Evolutionary conservation across 2,113 vertebrate species (phyloP), one percentile per base, ranked within the genome.

Genomic region (Atractosteus spatula): DNA sequence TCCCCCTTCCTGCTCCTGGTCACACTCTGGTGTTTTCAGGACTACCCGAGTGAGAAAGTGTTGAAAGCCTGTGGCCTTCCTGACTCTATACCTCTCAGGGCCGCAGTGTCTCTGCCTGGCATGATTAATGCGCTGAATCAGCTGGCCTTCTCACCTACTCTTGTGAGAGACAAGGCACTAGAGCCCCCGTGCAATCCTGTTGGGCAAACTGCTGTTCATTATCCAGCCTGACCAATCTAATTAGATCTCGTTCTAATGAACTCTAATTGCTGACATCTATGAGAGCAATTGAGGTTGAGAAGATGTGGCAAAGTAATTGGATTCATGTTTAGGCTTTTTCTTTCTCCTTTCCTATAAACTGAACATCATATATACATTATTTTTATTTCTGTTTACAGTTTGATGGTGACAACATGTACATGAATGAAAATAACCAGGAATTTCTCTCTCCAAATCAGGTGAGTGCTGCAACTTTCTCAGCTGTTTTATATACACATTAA

Each of bases 341-440:
- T 51, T 76, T 77, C 47, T 7, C 75, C 47, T 56, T 59, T 41
- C 8, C 65, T 55, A 72, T 74, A 80, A 61, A 66, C 75, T 54
- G 4, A 70, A 12, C 75, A 67, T 73, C 55, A 72, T 68, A 71
- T 71, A 64, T 43, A 74, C 71, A 79, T 70, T 78, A 66, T 79
- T 61, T 85, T 70, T 76, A 42, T 74, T 82, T 76, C 55, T 75
- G 44, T 82, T 91, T 89, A 66, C 86, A 99, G 97, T 98, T 98
- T 96, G 97, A 98, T 94, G 97, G 95, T 92, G 97, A 99, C 85
- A 98, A 96, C 93, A 96, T 96, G 96, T 99, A 97, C 89, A 92
- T 98, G 96, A 98, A 94, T 76, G 97, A 99, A 86, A 96, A 94
- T 85, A 91, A 94, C 90, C 96, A 96, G 76, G 97, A 99, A 84